Evolutionary conservation across 2,797 vertebrate species (phyloP).

Genomic region (Paratrypauchen microcephalus): DNA sequence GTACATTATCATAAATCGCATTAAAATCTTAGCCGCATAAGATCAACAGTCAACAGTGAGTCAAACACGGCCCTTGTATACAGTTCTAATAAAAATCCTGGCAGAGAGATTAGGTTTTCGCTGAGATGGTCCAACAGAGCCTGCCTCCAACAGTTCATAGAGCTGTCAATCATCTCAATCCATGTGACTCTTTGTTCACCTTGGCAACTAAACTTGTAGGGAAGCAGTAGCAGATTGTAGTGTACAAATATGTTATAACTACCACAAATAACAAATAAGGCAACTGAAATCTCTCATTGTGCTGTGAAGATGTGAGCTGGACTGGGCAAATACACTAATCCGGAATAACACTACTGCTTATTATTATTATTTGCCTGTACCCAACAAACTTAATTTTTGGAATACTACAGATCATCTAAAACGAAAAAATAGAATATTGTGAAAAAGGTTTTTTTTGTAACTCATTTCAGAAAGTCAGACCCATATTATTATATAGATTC

Average conservation of each 20-base stretch:
- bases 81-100: conserved; percentile 50
- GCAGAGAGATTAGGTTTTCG: conserved; percentile 56
- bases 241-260: not conserved
- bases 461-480: too few relatives aligned
- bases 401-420: too few relatives aligned
- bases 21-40: conserved; percentile 39
- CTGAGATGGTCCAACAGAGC: conserved; percentile 56
- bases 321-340: not conserved
- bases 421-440: too few relatives aligned
- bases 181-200: conserved; percentile 58
- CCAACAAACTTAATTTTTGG: too few relatives aligned
- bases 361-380: too few relatives aligned
- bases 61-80: conserved; percentile 46
- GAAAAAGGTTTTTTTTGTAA: too few relatives aligned
- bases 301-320: not conserved
- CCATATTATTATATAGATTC: too few relatives aligned
- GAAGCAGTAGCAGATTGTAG: conserved; percentile 23
- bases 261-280: not conserved
- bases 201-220: conserved; percentile 35
- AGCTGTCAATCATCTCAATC: conserved; percentile 64
- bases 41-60: conserved; percentile 34
- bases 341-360: too few relatives aligned
- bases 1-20: conserved; percentile 47
- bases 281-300: not conserved
- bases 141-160: conserved; percentile 63